Base-by-base conservation (phyloP, 2,113 vertebrate species). In the Corydoras sp. region DNA sequence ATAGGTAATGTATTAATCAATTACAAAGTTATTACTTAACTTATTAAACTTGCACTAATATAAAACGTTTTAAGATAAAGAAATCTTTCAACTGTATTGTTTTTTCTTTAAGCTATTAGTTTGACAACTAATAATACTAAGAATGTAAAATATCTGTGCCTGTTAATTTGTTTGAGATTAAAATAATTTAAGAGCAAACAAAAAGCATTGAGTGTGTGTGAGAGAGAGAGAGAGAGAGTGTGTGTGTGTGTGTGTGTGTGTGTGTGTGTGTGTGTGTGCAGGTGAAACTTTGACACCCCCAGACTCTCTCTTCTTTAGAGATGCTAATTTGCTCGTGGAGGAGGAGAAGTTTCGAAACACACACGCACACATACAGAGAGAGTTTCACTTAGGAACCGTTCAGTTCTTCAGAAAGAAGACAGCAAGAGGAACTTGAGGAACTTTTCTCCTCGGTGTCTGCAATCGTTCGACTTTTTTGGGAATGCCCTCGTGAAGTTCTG, bases 241-340 rank as follows among this genome's bases (percentile, higher is more conserved):
- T 2, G 14, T 3, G 8, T 0, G 18, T 1, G 15, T 18, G 14
- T 1, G 18, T 1, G 18, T 24, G 18, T 2, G 11, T 43, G 30
- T 14, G 58, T 11, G 49, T 18, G 59, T 18, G 68, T 35, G 29
- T 14, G 59, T 14, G 59, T 54, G 73, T 69, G 65, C 70, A 77
- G 75, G 75, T 77, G 75, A 77, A 69, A 69, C 75, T 65, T 62
- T 65, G 54, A 55, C 74, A 58, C 55, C 69, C 58, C 62, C 75
- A 61, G 61, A 6, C 56, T 18, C 55, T 69, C 35, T 50, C 30
- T 65, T 68, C 59, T 76, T 65, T 61, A 72, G 80, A 80, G 62
- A 82, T 83, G 82, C 63, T 80, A 80, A 80, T 83, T 75, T 65
- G 72, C 49, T 24, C 14, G 35, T n/a, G n/a, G 62, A 63, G 62